Evolutionary conservation across 2,888 invertebrate genomes (phyloP), one percentile per base, ranked within the genome.

Genomic region (Heteromyza rotundicornis): DNA sequence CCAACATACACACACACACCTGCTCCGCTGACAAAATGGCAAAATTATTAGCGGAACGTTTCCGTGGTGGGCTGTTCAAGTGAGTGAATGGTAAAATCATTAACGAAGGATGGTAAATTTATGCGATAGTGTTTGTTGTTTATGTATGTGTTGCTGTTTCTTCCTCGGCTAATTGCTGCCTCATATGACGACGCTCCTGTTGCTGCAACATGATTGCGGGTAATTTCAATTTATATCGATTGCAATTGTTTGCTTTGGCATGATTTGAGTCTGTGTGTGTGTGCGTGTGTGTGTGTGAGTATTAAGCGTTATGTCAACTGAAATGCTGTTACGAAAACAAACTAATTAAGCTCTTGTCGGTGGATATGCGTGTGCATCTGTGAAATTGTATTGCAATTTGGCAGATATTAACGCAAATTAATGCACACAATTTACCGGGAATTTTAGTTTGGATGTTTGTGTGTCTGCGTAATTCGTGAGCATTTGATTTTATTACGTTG

Each of bases 251-350:
- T 27, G 27, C 27, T 27, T 27, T n/a, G 40, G 36, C 17, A 16
- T 36, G 54, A 24, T 16, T 53, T 27, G n/a, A 36, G 19, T 36
- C 20, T 3, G 19, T 54, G 22, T 54, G 14, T 36, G 36, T 35
- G 17, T 22, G 54, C 14, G n/a, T 24, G 52, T 51, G 24, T 24
- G 14, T 51, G 51, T 51, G 16, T 51, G 24, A n/a, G n/a, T n/a
- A n/a, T n/a, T 20, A 19, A 60, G 36, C 53, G 60, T 55, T 57
- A 7, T 53, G 49, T 47, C 50, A 54, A 62, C 65, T 67, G 64
- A 64, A 67, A 57, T 62, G 64, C 64, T 56, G 2, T 16, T 35
- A 20, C 54, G 72, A 65, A 67, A 68, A 62, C 61, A 62, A n/a
- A 57, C 50, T 68, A 54, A 54, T 40, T 40, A 8, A 40, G n/a